Conservation (phyloP, 1,140 invertebrate species). For the Epicauta chinensis region DNA sequence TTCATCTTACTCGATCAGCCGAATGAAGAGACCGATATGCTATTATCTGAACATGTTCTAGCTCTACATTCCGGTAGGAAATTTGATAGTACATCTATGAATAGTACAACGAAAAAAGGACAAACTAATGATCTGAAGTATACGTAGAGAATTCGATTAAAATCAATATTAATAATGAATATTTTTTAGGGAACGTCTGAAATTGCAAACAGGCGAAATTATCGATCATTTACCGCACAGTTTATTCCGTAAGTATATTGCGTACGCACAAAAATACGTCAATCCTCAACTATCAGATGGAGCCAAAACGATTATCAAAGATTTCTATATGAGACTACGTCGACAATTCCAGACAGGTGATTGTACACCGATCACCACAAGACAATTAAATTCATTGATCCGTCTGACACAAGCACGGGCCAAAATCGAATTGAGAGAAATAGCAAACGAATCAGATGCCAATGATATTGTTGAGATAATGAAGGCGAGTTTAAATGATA, state of each 20-base stretch:
- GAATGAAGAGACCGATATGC: slow-evolving; percentile 67
- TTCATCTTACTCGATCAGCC: slow-evolving; percentile 87
- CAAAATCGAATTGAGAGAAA: slow-evolving; percentile 73
- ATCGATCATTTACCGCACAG: slow-evolving; percentile 67
- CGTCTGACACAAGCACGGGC: slow-evolving; percentile 85
- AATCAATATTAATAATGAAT: background rate
- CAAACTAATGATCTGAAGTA: too few species aligned
- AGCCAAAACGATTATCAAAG: slow-evolving; percentile 63
- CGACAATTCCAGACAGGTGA: slow-evolving; percentile 51
- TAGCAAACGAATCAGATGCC: slow-evolving; percentile 74
- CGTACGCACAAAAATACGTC: slow-evolving; percentile 85
- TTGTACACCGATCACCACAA: slow-evolving; percentile 66
- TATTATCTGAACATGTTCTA: slow-evolving; percentile 78
- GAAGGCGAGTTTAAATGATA: slow-evolving; percentile 72
- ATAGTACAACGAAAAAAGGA: background rate
- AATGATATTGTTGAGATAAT: slow-evolving; percentile 81
- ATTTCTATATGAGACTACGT: slow-evolving; percentile 79
- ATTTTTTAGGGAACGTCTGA: slow-evolving; percentile 44
- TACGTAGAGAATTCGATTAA: too few species aligned
- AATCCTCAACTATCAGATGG: slow-evolving; percentile 67
- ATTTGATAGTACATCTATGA: background rate
- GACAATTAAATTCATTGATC: slow-evolving; percentile 85
- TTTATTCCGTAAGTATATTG: slow-evolving; percentile 82
- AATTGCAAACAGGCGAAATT: slow-evolving; percentile 51
- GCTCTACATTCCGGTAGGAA: slow-evolving; percentile 54